Percentiles rank a stretch among this genome's conserved stretches.
Evolutionary conservation across 2,113 vertebrate species (phyloP).

Genomic region (Rhinopomastus cyanomelas): DNA sequence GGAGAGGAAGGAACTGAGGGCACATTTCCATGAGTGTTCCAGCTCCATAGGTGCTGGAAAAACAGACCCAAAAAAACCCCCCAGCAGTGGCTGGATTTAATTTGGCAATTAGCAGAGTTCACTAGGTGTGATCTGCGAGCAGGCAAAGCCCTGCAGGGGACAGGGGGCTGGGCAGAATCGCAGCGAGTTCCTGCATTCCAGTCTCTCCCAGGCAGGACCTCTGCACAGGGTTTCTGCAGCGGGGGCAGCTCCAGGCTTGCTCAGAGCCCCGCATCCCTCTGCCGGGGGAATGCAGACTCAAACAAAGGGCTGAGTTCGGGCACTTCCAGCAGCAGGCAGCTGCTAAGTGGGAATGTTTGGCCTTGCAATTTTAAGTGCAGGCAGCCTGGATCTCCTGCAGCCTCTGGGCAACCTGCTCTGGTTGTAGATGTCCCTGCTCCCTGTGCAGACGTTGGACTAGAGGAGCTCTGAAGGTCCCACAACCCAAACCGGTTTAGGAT

Average conservation of each 20-base stretch:
- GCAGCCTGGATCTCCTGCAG: too few species aligned
- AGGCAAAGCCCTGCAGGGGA: slow-evolving; percentile 9
- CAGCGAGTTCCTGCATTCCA: slow-evolving; percentile 32
- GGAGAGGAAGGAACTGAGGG: background rate
- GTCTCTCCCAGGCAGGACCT: background rate
- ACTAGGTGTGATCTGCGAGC: background rate
- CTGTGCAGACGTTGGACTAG: too few species aligned
- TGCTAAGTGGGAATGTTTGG: background rate
- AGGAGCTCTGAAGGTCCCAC: too few species aligned
- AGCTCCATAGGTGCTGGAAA: background rate
- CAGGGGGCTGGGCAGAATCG: background rate
- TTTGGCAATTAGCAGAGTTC: background rate
- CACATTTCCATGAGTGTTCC: background rate
- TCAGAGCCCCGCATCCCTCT: background rate
- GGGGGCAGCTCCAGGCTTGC: slow-evolving; percentile 44
- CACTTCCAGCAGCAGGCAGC: background rate
- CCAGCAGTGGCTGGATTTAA: background rate
- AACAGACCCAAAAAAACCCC: background rate
- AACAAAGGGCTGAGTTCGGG: background rate
- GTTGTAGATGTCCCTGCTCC: too few species aligned
- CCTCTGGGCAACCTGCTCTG: too few species aligned
- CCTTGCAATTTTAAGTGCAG: too few species aligned
- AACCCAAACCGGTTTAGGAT: too few species aligned
- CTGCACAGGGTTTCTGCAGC: background rate
- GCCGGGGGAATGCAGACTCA: background rate